Percentiles rank a stretch among this genome's conserved stretches.
Evolutionary conservation across 2,797 vertebrate genomes (phyloP).

Genomic region (Phataginus tricuspis): DNA sequence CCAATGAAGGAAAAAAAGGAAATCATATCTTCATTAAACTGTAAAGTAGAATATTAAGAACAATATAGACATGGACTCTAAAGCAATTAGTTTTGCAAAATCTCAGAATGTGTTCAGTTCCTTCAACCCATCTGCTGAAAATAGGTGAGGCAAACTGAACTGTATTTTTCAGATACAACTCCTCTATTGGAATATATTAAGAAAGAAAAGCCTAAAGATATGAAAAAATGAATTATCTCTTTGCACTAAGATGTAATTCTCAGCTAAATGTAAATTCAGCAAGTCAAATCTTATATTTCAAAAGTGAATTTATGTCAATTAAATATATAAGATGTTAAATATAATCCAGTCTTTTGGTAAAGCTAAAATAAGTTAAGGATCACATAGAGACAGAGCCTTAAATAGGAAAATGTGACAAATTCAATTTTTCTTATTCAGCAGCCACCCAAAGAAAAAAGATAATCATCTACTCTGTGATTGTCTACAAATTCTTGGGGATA

Average conservation of each 20-base stretch:
- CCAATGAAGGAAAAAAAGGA: not conserved
- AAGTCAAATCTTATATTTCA: slow-evolving; percentile 33
- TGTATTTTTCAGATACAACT: not conserved
- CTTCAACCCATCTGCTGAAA: not conserved
- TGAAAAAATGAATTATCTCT: not conserved
- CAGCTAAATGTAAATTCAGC: slow-evolving; percentile 8
- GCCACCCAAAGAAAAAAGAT: not conserved
- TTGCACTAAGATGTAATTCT: slow-evolving; percentile 7
- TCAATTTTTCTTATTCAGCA: slow-evolving; percentile 28
- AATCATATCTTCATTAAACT: slow-evolving; percentile 34
- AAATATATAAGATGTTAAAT: not conserved
- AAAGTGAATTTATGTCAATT: slow-evolving; percentile 30
- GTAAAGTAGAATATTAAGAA: not conserved
- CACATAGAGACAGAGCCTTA: not conserved
- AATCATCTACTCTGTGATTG: not conserved
- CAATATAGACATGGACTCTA: not conserved
- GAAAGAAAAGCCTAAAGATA: slow-evolving; percentile 38
- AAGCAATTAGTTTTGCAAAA: slow-evolving; percentile 3
- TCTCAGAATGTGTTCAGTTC: not conserved
- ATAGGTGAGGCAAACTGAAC: not conserved
- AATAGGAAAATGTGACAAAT: not conserved
- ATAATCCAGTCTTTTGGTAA: not conserved
- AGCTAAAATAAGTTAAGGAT: slow-evolving; percentile 20
- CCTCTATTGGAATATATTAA: not conserved
- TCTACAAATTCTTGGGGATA: not conserved